phyloP scores from a whole-genome alignment of 2,113 vertebrate genomes.

The Melierax canorus region DNA sequence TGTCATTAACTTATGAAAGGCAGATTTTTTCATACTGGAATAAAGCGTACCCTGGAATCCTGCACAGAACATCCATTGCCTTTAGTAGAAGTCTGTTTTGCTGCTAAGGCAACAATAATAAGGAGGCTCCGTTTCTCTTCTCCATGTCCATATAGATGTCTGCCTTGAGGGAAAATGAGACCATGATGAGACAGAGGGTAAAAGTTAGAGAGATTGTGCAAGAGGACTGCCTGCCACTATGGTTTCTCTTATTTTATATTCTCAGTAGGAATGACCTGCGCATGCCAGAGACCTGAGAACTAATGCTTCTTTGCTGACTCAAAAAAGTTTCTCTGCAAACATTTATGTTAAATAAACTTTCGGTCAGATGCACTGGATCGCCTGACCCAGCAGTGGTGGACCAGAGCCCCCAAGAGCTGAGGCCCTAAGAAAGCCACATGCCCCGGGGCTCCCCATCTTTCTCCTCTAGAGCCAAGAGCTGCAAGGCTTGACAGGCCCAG shows the following conservation, averaged over 20 bases:
- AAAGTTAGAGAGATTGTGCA: neutral
- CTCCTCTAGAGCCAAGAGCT: neutral
- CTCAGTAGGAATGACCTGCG: neutral
- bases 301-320: neutral
- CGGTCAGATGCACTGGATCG: neutral
- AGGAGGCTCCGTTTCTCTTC: neutral
- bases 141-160: neutral
- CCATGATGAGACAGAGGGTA: neutral
- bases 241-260: neutral
- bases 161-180: neutral
- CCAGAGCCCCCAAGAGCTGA: neutral
- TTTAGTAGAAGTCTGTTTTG: neutral
- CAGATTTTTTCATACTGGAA: neutral
- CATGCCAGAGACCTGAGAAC: neutral
- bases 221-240: neutral
- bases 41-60: neutral
- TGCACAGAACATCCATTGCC: neutral
- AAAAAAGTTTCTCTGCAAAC: neutral
- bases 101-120: neutral
- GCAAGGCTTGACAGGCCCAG: neutral
- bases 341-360: neutral
- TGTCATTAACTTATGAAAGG: neutral
- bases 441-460: neutral
- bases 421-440: neutral
- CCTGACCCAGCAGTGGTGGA: neutral